Base-by-base conservation (phyloP, 2,113 vertebrate species). In the Misgurnus anguillicaudatus region DNA sequence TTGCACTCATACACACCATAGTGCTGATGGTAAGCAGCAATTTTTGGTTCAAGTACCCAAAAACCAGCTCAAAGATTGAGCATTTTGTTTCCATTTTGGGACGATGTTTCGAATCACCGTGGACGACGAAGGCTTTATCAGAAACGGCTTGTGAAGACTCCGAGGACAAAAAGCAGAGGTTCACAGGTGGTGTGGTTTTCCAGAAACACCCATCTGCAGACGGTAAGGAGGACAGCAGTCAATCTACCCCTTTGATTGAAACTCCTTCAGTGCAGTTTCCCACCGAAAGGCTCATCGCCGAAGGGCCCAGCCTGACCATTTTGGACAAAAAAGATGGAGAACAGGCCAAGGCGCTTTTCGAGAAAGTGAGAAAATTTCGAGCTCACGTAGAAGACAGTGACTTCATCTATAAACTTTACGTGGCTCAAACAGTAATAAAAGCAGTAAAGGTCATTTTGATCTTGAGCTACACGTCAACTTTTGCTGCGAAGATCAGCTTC, bases 41-140 rank as follows among this genome's bases (percentile, higher is more conserved):
- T 81, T 99, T 99, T 86, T 99, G 97, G 97, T 98, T 99, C 88
- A 99, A 98, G 80, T 99, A 98, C 86, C 97, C 97, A 66, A 99
- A 98, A 90, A 99, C 96, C 0, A 98, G 97, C 87, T 99, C 97
- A 67, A 99, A 99, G 91, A 98, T 99, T 2, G 97, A 99, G 79
- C 97, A 98, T 85, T 99, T 99, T 79, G 97, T 99, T 39, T 99
- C 97, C 2, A 99, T 99, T 85, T 84, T 99, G 83, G 96, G 96
- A 9, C 93, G 97, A 76, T 99, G 97, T 84, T 99, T 99, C 79
- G 97, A 99, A 88, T 99, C 97, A 73, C 97, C 97, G 16, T 99
- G 97, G 97, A 99, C 97, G 5, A 98, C 97, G 1, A 99, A 99
- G 89, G 97, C 97, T 0, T 87, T 99, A 80, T 99, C 97, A 19